Evolutionary conservation across 1,140 invertebrate species (phyloP).

Genomic region (Zelostemma sp.): DNA sequence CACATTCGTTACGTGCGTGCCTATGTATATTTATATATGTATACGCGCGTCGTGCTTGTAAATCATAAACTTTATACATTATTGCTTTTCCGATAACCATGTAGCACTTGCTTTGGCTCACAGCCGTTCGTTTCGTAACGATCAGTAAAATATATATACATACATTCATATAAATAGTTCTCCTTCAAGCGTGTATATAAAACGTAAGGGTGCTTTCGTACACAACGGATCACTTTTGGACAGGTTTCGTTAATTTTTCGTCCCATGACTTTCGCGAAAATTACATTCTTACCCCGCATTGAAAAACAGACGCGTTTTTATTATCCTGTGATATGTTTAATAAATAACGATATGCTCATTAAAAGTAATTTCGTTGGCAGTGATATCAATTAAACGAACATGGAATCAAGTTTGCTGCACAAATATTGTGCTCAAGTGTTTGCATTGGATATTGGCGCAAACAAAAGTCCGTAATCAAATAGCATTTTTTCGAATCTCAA

Average conservation of each 20-base stretch:
- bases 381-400: too few species aligned
- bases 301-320: too few species aligned
- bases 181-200: constrained; percentile 17
- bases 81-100: constrained; percentile 68
- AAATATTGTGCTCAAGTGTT: background rate
- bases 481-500: background rate
- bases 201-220: constrained; percentile 24
- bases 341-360: too few species aligned
- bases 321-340: too few species aligned
- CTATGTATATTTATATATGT: constrained; percentile 49
- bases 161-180: constrained; percentile 10
- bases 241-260: constrained; percentile 48
- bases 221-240: constrained; percentile 42
- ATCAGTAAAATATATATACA: constrained; percentile 33
- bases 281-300: too few species aligned
- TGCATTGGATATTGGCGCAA: background rate
- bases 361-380: too few species aligned
- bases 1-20: constrained; percentile 30
- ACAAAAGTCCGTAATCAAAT: background rate
- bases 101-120: constrained; percentile 50
- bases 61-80: constrained; percentile 69
- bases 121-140: constrained; percentile 47
- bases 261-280: constrained; percentile 34
- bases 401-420: too few species aligned
- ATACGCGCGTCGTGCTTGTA: constrained; percentile 56